A percentile compares a stretch with the other conserved stretches of the same genome.
Conservation (phyloP, 92 coral and sea anemone species). For the Palythoa caribaeorum region DNA sequence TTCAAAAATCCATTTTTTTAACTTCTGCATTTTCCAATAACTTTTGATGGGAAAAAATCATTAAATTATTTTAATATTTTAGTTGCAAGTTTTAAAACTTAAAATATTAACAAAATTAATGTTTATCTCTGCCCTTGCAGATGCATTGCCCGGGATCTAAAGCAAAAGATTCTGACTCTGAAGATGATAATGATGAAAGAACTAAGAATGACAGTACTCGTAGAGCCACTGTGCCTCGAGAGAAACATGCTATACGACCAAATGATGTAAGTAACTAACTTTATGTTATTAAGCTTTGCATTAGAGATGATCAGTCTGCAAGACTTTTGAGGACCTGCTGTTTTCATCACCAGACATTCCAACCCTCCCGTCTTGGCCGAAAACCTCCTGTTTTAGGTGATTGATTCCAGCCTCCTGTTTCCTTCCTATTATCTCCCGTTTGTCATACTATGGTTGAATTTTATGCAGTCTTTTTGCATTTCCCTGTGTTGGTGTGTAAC, state of each 20-base stretch:
- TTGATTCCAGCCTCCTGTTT: too few species aligned
- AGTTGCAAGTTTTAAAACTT: too few species aligned
- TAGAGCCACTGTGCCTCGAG: conserved; percentile 58
- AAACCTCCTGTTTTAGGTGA: too few species aligned
- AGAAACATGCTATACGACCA: conserved; percentile 57
- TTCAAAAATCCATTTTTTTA: too few species aligned
- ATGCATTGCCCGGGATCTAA: conserved; percentile 74
- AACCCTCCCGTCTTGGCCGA: too few species aligned
- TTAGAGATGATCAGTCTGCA: background rate
- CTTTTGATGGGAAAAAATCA: too few species aligned
- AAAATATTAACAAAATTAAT: background rate
- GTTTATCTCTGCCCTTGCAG: conserved; percentile 22
- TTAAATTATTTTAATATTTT: too few species aligned
- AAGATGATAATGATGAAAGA: conserved; percentile 78
- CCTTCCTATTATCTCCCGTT: too few species aligned
- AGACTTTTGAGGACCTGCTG: background rate
- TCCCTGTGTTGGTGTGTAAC: too few species aligned
- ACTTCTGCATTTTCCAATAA: too few species aligned
- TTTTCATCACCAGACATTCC: background rate
- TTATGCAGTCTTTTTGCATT: too few species aligned
- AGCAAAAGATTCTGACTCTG: conserved; percentile 85
- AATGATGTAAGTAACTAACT: conserved; percentile 74
- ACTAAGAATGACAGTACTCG: conserved; percentile 61
- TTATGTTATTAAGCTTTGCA: background rate
- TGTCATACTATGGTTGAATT: too few species aligned